phyloP scores from a whole-genome alignment of 92 coral and sea anemone genomes.

The Actinernus sp. region DNA sequence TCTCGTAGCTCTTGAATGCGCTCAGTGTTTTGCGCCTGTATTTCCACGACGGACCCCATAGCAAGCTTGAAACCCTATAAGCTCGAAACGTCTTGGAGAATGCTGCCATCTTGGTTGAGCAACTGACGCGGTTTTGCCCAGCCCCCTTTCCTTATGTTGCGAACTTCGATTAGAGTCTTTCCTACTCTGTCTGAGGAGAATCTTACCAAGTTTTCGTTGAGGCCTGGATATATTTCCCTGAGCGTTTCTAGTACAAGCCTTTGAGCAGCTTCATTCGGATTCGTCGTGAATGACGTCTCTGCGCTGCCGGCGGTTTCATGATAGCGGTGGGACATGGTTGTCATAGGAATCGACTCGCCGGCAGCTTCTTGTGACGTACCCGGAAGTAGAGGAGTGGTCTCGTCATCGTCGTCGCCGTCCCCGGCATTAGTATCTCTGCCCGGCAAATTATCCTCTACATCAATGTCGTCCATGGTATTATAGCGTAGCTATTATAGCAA shows the following conservation, averaged over 20 bases:
- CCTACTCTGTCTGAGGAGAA: not conserved
- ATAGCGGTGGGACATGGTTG: slow-evolving; percentile 2
- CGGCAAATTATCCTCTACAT: not conserved
- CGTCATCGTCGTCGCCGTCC: slow-evolving; percentile 3
- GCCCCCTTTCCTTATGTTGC: slow-evolving; percentile 1
- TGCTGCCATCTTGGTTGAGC: not conserved
- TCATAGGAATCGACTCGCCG: not conserved
- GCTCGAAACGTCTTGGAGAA: not conserved
- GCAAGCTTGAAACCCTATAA: not conserved
- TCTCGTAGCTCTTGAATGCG: not conserved
- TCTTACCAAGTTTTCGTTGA: not conserved
- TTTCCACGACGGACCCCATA: not conserved
- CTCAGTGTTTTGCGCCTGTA: not conserved
- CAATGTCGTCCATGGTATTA: not conserved
- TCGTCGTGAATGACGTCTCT: not conserved
- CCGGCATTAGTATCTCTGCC: not conserved
- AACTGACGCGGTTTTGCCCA: slow-evolving; percentile 2
- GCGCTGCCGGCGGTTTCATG: no score
- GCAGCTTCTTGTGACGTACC: not conserved
- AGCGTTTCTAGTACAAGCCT: not conserved
- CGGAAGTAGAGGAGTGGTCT: slow-evolving; percentile 1
- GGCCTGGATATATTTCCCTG: slow-evolving; percentile 1
- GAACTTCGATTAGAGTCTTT: not conserved
- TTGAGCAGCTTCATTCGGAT: not conserved
- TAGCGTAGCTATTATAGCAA: no score